phyloP scores from a whole-genome alignment of 53 echinoderm and acorn worm genomes.

The Hippasteria phrygiana region DNA sequence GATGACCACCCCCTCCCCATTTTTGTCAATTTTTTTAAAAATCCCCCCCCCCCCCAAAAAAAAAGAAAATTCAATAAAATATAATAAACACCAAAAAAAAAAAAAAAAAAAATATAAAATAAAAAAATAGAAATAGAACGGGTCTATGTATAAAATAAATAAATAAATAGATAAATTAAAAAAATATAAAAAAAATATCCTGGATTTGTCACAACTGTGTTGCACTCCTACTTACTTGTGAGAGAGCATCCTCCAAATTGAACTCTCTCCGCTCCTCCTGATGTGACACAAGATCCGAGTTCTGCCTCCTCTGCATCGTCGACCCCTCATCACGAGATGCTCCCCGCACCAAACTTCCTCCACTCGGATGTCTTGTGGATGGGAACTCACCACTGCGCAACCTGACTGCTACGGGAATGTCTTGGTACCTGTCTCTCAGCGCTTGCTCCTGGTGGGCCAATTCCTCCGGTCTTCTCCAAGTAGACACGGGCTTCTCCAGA shows the following conservation, averaged over 20 bases:
- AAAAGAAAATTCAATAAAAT: too few species aligned
- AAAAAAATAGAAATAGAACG: too few species aligned
- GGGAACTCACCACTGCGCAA: not conserved
- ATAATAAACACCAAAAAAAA: too few species aligned
- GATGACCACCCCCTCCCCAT: too few species aligned
- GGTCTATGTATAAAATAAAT: too few species aligned
- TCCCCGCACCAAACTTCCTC: not conserved
- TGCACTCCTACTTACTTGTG: slow-evolving; percentile 40
- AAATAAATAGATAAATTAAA: too few species aligned
- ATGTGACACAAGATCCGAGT: not conserved
- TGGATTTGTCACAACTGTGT: too few species aligned
- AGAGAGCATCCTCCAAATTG: not conserved
- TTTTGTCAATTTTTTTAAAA: too few species aligned
- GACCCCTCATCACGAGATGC: slow-evolving; percentile 19
- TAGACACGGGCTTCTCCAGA: slow-evolving; percentile 16
- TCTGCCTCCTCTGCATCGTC: slow-evolving; percentile 1
- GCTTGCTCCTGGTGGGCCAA: slow-evolving; percentile 17
- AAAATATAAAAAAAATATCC: not conserved
- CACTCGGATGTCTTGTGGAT: not conserved
- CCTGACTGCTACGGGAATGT: too few species aligned
- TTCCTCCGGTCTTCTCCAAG: slow-evolving; percentile 39
- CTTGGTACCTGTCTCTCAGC: slow-evolving; percentile 12
- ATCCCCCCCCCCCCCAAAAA: too few species aligned
- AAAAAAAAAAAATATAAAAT: too few species aligned
- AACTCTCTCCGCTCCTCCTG: slow-evolving; percentile 5